Evolutionary conservation across 2,888 invertebrate genomes (phyloP).

Genomic region (Heliconius sara): DNA sequence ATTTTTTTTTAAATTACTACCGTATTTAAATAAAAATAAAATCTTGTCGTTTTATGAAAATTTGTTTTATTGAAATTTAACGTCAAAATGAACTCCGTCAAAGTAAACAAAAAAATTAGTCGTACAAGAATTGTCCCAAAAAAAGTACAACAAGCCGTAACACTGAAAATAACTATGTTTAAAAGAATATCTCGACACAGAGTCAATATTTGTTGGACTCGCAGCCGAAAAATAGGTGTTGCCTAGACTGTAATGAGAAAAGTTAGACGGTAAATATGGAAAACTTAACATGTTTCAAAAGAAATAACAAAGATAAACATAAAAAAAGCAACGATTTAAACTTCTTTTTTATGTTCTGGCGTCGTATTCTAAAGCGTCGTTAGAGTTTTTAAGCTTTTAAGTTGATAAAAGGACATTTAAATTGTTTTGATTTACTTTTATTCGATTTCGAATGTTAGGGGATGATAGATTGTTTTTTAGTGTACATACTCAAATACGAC

Average conservation of each 20-base stretch:
- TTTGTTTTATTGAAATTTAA: neutral
- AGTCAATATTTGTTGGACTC: conserved; percentile 53
- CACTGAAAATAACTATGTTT: conserved; percentile 42
- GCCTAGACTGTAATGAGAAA: conserved; percentile 58
- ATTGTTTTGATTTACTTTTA: conserved; percentile 11
- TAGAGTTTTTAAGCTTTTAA: conserved; percentile 17
- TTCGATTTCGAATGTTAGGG: neutral
- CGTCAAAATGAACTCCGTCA: conserved; percentile 32
- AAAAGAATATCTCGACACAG: conserved; percentile 50
- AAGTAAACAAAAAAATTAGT: conserved; percentile 31
- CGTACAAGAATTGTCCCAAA: conserved; percentile 30
- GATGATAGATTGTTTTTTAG: neutral
- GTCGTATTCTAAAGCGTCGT: conserved; percentile 11
- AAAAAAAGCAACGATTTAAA: conserved; percentile 33
- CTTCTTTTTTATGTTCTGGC: conserved; percentile 24
- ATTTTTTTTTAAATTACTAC: neutral
- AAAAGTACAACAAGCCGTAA: conserved; percentile 40
- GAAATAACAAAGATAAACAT: conserved; percentile 49
- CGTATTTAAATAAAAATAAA: neutral
- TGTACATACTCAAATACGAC: neutral
- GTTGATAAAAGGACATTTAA: conserved; percentile 9
- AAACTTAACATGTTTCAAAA: conserved; percentile 51
- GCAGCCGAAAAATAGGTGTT: conserved; percentile 48
- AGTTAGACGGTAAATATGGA: conserved; percentile 55
- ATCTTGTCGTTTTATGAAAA: no score